Evolutionary conservation across 2,113 vertebrate genomes (phyloP).

Genomic region (Entosphenus tridentatus): DNA sequence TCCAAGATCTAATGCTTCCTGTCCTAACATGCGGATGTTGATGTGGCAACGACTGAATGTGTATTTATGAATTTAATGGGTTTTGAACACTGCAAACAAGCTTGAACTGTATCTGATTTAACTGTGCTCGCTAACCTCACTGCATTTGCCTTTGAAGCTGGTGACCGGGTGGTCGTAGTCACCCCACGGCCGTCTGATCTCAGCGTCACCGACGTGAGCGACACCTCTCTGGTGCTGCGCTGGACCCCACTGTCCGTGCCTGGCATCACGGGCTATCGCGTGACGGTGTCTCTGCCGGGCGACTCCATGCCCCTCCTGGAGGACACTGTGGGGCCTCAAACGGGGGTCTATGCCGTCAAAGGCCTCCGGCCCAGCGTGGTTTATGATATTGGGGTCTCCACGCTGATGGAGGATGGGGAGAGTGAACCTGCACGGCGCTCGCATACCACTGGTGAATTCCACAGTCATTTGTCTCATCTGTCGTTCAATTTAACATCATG

Average conservation of each 20-base stretch:
- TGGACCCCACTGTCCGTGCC: constrained; percentile 81
- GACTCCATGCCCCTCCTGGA: constrained; percentile 82
- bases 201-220: constrained; percentile 41
- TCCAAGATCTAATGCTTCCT: too few relatives aligned
- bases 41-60: too few relatives aligned
- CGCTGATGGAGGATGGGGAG: constrained; percentile 72
- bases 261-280: constrained; percentile 68
- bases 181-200: background rate
- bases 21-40: too few relatives aligned
- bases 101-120: too few relatives aligned
- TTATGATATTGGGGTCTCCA: constrained; percentile 86
- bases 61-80: too few relatives aligned
- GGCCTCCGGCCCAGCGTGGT: constrained; percentile 88
- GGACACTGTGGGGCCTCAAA: constrained; percentile 53
- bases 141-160: too few relatives aligned
- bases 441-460: constrained; percentile 73
- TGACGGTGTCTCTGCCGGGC: constrained; percentile 69
- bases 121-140: too few relatives aligned
- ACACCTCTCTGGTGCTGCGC: constrained; percentile 68
- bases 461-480: too few relatives aligned
- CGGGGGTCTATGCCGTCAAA: constrained; percentile 64
- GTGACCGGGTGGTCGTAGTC: background rate
- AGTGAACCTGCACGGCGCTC: constrained; percentile 63
- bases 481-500: too few relatives aligned
- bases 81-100: too few relatives aligned